Evolutionary conservation across 2,888 invertebrate species (phyloP).

Genomic region (Pheosia gnoma): DNA sequence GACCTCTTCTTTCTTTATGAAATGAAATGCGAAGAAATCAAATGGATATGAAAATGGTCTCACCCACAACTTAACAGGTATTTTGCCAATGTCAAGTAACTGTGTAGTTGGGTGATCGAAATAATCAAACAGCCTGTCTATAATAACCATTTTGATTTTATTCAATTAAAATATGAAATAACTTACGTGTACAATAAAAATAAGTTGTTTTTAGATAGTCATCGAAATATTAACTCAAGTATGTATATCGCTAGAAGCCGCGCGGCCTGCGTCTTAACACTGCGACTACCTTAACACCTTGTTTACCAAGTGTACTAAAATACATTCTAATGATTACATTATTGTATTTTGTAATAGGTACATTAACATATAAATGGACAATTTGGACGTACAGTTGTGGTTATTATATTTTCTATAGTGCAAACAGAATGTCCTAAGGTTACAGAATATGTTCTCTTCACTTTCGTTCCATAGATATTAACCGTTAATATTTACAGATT

Average conservation of each 20-base stretch:
- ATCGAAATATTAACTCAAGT: slow-evolving; percentile 67
- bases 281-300: slow-evolving; percentile 65
- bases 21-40: too few relatives aligned
- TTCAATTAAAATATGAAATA: slow-evolving; percentile 84
- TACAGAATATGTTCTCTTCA: slow-evolving; percentile 60
- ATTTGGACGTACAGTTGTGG: slow-evolving; percentile 84
- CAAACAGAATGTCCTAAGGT: slow-evolving; percentile 63
- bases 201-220: slow-evolving; percentile 80
- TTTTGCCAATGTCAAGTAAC: too few relatives aligned
- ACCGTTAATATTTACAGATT: slow-evolving; percentile 62
- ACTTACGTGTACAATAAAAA: slow-evolving; percentile 83
- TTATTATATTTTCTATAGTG: slow-evolving; percentile 65
- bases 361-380: slow-evolving; percentile 84
- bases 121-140: slow-evolving; percentile 50
- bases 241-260: slow-evolving; percentile 63
- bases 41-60: too few relatives aligned
- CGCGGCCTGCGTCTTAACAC: slow-evolving; percentile 55
- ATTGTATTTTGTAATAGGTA: slow-evolving; percentile 83
- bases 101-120: too few relatives aligned
- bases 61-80: too few relatives aligned
- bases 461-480: slow-evolving; percentile 70
- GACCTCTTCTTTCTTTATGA: too few relatives aligned
- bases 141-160: slow-evolving; percentile 84
- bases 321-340: slow-evolving; percentile 80
- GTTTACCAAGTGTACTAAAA: slow-evolving; percentile 72